Conservation (phyloP, 2,797 vertebrate species). For the Natrix natrix region DNA sequence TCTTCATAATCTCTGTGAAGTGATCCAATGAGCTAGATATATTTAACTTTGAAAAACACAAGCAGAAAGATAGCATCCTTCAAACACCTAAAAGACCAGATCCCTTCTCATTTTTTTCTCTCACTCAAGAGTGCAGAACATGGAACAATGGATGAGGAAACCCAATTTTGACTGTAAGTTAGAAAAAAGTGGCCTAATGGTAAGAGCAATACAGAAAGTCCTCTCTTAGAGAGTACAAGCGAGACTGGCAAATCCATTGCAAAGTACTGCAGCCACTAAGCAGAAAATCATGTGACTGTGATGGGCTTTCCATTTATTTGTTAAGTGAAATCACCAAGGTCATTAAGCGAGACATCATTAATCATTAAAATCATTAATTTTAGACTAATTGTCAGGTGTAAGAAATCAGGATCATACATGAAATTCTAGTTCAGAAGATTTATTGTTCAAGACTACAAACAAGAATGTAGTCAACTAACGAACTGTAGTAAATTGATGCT, state of each 20-base stretch:
- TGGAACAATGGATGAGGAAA: not conserved
- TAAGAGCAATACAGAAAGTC: not conserved
- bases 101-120: not conserved
- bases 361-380: too few species aligned
- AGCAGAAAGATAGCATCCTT: not conserved
- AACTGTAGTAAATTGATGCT: too few species aligned
- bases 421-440: too few species aligned
- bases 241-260: not conserved
- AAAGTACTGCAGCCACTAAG: not conserved
- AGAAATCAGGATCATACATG: too few species aligned
- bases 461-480: too few species aligned
- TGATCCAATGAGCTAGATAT: not conserved
- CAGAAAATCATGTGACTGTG: not conserved
- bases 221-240: not conserved
- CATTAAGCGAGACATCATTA: not conserved
- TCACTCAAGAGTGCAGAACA: not conserved
- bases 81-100: not conserved
- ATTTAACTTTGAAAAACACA: not conserved
- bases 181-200: not conserved
- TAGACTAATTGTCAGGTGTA: too few species aligned
- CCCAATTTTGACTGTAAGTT: not conserved
- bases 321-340: not conserved
- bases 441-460: too few species aligned
- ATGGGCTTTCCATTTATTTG: not conserved
- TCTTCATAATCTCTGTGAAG: not conserved